A percentile compares a stretch with the other conserved stretches of the same genome.
phyloP scores from a whole-genome alignment of 2,113 vertebrate genomes.

The Oryctolagus cuniculus region DNA sequence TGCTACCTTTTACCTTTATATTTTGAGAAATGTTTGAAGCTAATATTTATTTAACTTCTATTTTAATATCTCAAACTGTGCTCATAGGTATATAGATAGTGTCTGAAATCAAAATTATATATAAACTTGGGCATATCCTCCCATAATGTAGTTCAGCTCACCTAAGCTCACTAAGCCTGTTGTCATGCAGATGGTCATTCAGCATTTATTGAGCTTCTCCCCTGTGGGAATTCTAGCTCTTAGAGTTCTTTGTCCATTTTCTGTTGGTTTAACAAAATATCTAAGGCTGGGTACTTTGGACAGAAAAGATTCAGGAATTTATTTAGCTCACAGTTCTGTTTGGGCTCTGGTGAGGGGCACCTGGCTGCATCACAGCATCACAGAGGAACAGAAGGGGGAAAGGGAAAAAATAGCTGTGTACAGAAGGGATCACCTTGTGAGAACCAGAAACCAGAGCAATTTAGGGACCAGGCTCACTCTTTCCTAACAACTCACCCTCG shows the following conservation, averaged over 20 bases:
- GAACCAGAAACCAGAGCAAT: neutral
- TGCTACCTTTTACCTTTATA: neutral
- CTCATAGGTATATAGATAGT: neutral
- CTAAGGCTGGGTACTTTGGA: neutral
- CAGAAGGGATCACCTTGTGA: neutral
- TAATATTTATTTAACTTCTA: neutral
- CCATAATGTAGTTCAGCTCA: neutral
- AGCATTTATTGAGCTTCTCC: neutral
- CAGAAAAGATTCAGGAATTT: neutral
- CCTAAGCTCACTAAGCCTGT: neutral
- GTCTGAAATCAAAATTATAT: constrained; percentile 42
- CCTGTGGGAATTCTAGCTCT: neutral
- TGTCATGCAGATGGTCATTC: neutral
- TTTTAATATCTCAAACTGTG: neutral
- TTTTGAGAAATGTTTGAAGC: constrained; percentile 41
- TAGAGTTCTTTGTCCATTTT: neutral
- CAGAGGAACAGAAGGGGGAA: neutral
- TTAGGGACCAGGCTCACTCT: neutral
- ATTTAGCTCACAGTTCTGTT: neutral
- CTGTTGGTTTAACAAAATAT: neutral
- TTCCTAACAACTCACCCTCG: neutral
- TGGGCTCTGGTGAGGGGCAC: neutral
- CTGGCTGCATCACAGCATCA: neutral
- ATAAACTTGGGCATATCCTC: neutral
- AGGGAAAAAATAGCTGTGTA: neutral